Evolutionary conservation across 2,888 invertebrate species (phyloP).

Genomic region (Xylota sylvarum): DNA sequence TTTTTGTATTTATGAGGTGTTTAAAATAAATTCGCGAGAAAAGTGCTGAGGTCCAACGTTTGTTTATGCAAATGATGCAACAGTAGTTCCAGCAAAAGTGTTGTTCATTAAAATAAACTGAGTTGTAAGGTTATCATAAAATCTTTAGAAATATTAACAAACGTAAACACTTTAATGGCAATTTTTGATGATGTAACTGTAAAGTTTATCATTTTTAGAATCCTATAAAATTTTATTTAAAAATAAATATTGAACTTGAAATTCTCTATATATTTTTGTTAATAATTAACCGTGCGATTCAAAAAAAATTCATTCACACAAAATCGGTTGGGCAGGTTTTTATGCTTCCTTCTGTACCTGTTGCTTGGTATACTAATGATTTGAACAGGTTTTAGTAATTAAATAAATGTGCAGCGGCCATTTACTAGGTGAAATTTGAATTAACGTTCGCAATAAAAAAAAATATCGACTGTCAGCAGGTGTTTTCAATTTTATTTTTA

Average conservation of each 20-base stretch:
- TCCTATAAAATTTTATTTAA: neutral
- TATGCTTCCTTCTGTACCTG: neutral
- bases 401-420: neutral
- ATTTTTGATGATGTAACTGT: constrained; percentile 26
- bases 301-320: neutral
- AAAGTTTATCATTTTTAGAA: neutral
- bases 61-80: constrained; percentile 23
- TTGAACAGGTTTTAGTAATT: constrained; percentile 25
- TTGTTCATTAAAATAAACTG: neutral
- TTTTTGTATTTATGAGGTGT: neutral
- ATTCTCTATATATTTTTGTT: neutral
- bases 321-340: neutral
- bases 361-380: neutral
- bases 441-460: neutral
- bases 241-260: constrained; percentile 7
- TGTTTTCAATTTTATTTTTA: constrained; percentile 13
- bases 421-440: neutral
- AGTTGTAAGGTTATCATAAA: constrained; percentile 10
- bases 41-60: constrained; percentile 1
- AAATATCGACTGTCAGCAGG: neutral
- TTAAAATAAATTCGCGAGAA: constrained; percentile 1
- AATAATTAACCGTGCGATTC: neutral
- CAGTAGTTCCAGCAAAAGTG: neutral
- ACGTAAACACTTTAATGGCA: neutral
- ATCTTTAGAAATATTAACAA: neutral